Conservation (phyloP, 1,140 invertebrate genomes). For the Spodoptera frugiperda region DNA sequence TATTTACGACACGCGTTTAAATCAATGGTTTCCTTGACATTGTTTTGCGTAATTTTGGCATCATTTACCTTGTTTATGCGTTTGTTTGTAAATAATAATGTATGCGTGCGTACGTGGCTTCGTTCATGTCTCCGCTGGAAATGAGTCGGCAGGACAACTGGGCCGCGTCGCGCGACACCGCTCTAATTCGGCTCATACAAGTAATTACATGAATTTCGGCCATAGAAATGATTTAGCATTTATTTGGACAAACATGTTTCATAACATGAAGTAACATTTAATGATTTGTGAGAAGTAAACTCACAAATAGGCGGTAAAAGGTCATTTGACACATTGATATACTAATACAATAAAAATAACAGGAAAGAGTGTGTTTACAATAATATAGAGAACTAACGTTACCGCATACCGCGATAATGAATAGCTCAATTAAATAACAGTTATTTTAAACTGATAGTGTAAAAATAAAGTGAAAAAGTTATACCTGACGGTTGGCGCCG, state of each 20-base stretch:
- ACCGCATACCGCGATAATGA: slow-evolving; percentile 7
- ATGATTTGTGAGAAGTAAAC: neutral
- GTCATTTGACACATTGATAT: neutral
- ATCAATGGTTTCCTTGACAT: slow-evolving; percentile 33
- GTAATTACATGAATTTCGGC: neutral
- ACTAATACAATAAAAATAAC: neutral
- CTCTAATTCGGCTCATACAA: neutral
- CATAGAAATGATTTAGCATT: no score
- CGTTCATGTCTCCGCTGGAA: neutral
- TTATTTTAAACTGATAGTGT: slow-evolving; percentile 37
- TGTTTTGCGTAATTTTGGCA: slow-evolving; percentile 30
- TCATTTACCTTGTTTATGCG: neutral
- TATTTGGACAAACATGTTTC: neutral
- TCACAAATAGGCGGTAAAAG: neutral
- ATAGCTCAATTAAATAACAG: slow-evolving; percentile 29
- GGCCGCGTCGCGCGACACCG: neutral
- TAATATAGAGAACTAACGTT: neutral
- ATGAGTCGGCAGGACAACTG: slow-evolving; percentile 11
- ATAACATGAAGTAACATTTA: slow-evolving; percentile 4
- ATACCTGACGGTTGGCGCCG: slow-evolving; percentile 73
- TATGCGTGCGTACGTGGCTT: slow-evolving; percentile 16
- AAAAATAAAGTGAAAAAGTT: slow-evolving; percentile 57
- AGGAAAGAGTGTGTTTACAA: neutral
- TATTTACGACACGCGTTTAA: slow-evolving; percentile 8
- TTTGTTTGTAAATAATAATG: slow-evolving; percentile 22